Percentiles rank a stretch among this genome's conserved stretches.
Evolutionary conservation across 2,888 invertebrate genomes (phyloP).

Genomic region (Drosophila mimica): DNA sequence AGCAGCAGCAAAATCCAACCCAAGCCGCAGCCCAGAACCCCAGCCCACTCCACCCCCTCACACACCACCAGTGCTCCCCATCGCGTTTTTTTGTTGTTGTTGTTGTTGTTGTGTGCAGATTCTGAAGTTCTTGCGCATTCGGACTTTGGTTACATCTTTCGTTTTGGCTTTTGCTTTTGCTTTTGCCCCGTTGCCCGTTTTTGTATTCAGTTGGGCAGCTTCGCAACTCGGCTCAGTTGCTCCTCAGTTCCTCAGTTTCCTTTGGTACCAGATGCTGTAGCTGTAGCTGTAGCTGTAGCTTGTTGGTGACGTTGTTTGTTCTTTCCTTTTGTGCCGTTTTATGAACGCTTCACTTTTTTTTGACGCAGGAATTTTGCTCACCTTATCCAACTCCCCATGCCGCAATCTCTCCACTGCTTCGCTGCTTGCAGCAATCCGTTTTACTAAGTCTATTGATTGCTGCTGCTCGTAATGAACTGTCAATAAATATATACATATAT

Average conservation of each 20-base stretch:
- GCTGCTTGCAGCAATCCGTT: constrained; percentile 1
- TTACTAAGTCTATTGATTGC: constrained; percentile 55
- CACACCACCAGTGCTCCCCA: constrained; percentile 6
- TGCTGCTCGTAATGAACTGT: constrained; percentile 49
- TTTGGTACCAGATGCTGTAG: constrained; percentile 47
- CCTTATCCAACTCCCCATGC: not conserved
- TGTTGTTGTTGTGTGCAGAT: constrained; percentile 43
- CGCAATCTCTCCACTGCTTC: not conserved
- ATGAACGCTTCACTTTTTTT: constrained; percentile 71
- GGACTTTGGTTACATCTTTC: constrained; percentile 62
- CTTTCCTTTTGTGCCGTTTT: constrained; percentile 72
- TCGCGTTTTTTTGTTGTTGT: constrained; percentile 3
- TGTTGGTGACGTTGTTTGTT: constrained; percentile 47
- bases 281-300: not conserved
- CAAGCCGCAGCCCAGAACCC: constrained; percentile 17
- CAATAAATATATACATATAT: constrained; percentile 28
- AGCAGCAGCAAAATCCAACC: constrained; percentile 8
- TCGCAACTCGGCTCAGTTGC: not conserved
- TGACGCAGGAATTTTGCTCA: constrained; percentile 66
- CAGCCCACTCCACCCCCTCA: constrained; percentile 8
- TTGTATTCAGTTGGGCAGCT: constrained; percentile 4
- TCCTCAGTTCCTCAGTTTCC: constrained; percentile 19
- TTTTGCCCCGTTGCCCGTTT: constrained; percentile 34
- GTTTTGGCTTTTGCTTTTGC: constrained; percentile 53
- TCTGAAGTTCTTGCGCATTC: constrained; percentile 40